Evolutionary conservation across 1,140 invertebrate species (phyloP).

Genomic region (Oedothorax gibbosus): DNA sequence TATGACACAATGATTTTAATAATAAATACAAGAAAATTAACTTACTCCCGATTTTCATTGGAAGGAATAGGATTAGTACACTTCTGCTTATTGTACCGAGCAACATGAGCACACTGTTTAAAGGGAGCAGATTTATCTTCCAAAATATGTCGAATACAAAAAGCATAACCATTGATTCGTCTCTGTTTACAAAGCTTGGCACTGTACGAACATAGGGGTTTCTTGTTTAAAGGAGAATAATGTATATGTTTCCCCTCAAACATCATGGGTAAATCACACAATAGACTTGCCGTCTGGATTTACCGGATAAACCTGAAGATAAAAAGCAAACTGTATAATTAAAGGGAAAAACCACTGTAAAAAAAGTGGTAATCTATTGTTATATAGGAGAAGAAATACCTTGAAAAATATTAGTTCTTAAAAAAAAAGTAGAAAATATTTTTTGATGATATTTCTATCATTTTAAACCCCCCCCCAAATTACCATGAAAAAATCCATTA

Average conservation of each 20-base stretch:
- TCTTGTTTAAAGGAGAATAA: slow-evolving; percentile 71
- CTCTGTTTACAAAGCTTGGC: slow-evolving; percentile 71
- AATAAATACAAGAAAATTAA: slow-evolving; percentile 27
- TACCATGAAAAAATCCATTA: no score
- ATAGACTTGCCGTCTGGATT: slow-evolving; percentile 47
- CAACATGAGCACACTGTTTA: slow-evolving; percentile 69
- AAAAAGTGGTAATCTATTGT: no score
- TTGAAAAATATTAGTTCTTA: no score
- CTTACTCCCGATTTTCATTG: slow-evolving; percentile 70
- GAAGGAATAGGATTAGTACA: slow-evolving; percentile 71
- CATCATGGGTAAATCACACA: slow-evolving; percentile 66
- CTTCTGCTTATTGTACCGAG: slow-evolving; percentile 69
- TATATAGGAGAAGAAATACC: no score
- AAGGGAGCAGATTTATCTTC: slow-evolving; percentile 70
- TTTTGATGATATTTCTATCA: no score
- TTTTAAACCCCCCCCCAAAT: no score
- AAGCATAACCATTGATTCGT: slow-evolving; percentile 71
- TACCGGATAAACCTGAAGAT: slow-evolving; percentile 26
- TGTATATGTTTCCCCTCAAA: slow-evolving; percentile 73
- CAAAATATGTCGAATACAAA: slow-evolving; percentile 71
- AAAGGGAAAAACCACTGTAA: no score
- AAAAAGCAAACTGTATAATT: no score
- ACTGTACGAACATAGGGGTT: slow-evolving; percentile 72
- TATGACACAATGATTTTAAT: not conserved
- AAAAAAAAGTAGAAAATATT: no score